Base-by-base conservation (phyloP, 2,113 vertebrate species). In the Ceratotherium simum region DNA sequence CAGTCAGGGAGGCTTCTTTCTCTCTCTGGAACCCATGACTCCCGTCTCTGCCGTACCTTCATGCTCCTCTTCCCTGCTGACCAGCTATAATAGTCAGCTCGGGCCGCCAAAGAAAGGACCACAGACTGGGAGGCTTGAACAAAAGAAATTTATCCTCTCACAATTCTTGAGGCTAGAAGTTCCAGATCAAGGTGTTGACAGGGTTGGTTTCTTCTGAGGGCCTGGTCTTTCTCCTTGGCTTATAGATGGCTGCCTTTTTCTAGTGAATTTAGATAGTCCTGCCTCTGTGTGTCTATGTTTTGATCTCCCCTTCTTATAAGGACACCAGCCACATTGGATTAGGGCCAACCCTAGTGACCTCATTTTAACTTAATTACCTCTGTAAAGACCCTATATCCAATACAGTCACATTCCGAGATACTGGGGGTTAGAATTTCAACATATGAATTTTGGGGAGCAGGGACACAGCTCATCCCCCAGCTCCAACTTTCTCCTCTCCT, bases 191-290 rank as follows among this genome's bases (percentile, higher is more conserved):
- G 27, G 31, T 20, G 62, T 17, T 1, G 6, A 36, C 16, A 13
- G 14, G 62, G 25, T 5, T 39, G 36, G 27, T 16, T 18, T 36
- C n/a, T 4, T 23, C n/a, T 11, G 31, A 58, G n/a, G n/a, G n/a
- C n/a, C n/a, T n/a, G n/a, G 11, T n/a, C 12, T 58, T 70, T 25
- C 42, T 56, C 14, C 29, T 12, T 16, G 58, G 48, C 33, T 29
- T 13, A 36, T 31, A 9, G 21, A 20, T 0, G 10, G 23, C 31
- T 0, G 0, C n/a, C n/a, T n/a, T n/a, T n/a, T n/a, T n/a, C n/a
- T n/a, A n/a, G n/a, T n/a, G n/a, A n/a, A n/a, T n/a, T n/a, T n/a
- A n/a, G n/a, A n/a, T n/a, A n/a, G n/a, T n/a, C n/a, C n/a, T n/a
- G n/a, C n/a, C n/a, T n/a, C n/a, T n/a, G n/a, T n/a, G n/a, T n/a